These are phyloP conservation scores for Bathynomus jamesi DNA, from an alignment of 1,140 invertebrate species.

Conservation along the genomic window DNA sequence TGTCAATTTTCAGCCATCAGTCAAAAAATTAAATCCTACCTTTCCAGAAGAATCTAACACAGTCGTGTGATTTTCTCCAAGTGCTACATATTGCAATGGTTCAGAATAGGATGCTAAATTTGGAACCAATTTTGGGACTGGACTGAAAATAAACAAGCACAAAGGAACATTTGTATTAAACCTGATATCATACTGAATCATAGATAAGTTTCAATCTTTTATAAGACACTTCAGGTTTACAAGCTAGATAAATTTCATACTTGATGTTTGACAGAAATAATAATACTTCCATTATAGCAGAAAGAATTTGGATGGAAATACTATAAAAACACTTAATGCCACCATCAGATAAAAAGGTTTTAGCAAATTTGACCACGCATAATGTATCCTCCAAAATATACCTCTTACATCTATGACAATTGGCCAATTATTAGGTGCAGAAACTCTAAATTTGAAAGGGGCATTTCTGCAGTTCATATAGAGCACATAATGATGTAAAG, in stretches of 20 bases:
- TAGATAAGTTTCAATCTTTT: constrained; percentile 31
- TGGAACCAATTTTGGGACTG: constrained; percentile 66
- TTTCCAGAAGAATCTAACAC: constrained; percentile 29
- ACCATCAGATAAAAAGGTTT: neutral
- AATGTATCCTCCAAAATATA: neutral
- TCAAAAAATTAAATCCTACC: constrained; percentile 13
- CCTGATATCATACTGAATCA: constrained; percentile 49
- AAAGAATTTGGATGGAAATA: too few relatives aligned
- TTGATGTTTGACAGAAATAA: neutral
- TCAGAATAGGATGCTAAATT: constrained; percentile 49
- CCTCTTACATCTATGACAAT: too few relatives aligned
- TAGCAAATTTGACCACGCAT: neutral
- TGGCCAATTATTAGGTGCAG: too few relatives aligned
- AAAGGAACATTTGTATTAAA: constrained; percentile 48
- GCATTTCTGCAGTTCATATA: too few relatives aligned
- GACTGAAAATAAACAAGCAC: constrained; percentile 48
- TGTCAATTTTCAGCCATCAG: too few relatives aligned
- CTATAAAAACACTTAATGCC: neutral
- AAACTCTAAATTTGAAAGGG: too few relatives aligned
- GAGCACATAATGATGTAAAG: too few relatives aligned
- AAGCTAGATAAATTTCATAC: constrained; percentile 41
- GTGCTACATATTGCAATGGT: constrained; percentile 20
- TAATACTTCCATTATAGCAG: too few relatives aligned
- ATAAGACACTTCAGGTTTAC: constrained; percentile 59
- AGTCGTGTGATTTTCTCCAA: constrained; percentile 27